A percentile compares a stretch with the other conserved stretches of the same genome.
Conservation (phyloP, 2,888 invertebrate genomes). For the Tricholauxania praeusta region DNA sequence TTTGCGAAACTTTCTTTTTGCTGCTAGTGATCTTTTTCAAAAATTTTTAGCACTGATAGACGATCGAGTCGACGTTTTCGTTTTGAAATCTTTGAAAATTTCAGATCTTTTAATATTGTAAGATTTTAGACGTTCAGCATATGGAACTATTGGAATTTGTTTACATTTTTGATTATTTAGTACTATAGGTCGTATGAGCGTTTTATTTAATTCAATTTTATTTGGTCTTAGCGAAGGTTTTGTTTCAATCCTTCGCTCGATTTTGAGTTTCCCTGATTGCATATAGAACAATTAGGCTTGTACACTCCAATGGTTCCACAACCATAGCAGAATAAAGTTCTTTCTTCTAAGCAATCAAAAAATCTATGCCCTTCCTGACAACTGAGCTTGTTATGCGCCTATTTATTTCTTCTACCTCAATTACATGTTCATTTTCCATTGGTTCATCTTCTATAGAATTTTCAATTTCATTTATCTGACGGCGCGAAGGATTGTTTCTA, state of each 20-base stretch:
- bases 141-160: constrained; percentile 13
- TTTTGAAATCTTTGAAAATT: not conserved
- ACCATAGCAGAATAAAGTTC: constrained; percentile 16
- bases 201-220: not conserved
- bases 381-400: not conserved
- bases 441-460: not conserved
- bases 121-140: constrained; percentile 19
- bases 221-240: constrained; percentile 1
- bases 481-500: no score
- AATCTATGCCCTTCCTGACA: not conserved
- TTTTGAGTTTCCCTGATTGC: constrained; percentile 16
- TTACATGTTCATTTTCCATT: not conserved
- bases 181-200: not conserved
- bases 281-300: not conserved
- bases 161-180: constrained; percentile 1
- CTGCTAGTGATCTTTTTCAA: constrained; percentile 19
- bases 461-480: no score
- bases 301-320: not conserved
- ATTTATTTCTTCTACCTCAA: not conserved
- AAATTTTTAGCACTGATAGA: constrained; percentile 14
- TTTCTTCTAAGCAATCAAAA: constrained; percentile 6
- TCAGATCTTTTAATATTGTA: not conserved
- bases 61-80: not conserved
- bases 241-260: not conserved
- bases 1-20: constrained; percentile 4